These are phyloP conservation scores for Holacanthus passer DNA, from an alignment of 2,113 vertebrate genomes.

Conservation along the genomic window DNA sequence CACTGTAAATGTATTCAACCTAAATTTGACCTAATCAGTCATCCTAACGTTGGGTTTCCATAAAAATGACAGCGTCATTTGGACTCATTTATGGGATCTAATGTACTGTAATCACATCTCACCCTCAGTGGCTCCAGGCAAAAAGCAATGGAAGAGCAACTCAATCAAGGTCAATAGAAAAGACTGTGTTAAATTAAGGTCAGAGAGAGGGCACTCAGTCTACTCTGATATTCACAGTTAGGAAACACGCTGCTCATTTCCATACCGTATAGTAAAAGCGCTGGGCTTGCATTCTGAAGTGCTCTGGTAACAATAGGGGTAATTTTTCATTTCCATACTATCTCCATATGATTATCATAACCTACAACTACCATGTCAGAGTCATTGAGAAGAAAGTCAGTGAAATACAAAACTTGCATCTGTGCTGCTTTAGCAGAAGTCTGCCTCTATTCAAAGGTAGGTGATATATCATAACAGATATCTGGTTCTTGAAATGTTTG, in stretches of 20 bases:
- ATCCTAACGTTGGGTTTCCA: slow-evolving; percentile 41
- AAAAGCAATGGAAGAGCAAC: slow-evolving; percentile 28
- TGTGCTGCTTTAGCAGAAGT: not conserved
- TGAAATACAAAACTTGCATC: not conserved
- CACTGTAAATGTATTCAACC: slow-evolving; percentile 30
- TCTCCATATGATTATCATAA: slow-evolving; percentile 68
- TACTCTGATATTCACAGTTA: slow-evolving; percentile 39
- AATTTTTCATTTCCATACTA: slow-evolving; percentile 65
- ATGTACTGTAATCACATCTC: slow-evolving; percentile 54
- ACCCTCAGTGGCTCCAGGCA: slow-evolving; percentile 20
- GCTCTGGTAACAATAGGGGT: slow-evolving; percentile 36
- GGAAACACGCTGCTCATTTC: slow-evolving; percentile 53
- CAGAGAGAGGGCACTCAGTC: slow-evolving; percentile 36
- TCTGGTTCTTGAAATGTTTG: not conserved
- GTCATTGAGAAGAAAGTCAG: not conserved
- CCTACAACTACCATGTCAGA: slow-evolving; percentile 24
- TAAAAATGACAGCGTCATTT: slow-evolving; percentile 53
- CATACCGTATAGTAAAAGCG: slow-evolving; percentile 43
- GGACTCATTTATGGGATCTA: slow-evolving; percentile 53
- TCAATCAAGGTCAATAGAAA: slow-evolving; percentile 56
- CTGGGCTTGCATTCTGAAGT: slow-evolving; percentile 42
- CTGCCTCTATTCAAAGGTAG: not conserved
- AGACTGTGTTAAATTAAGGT: slow-evolving; percentile 53
- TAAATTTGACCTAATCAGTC: slow-evolving; percentile 51
- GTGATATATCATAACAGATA: not conserved